A percentile compares a stretch with the other conserved stretches of the same genome.
These are phyloP conservation scores for Poeciliopsis presidionis DNA, from an alignment of 2,797 vertebrate genomes.

Conservation along the genomic window DNA sequence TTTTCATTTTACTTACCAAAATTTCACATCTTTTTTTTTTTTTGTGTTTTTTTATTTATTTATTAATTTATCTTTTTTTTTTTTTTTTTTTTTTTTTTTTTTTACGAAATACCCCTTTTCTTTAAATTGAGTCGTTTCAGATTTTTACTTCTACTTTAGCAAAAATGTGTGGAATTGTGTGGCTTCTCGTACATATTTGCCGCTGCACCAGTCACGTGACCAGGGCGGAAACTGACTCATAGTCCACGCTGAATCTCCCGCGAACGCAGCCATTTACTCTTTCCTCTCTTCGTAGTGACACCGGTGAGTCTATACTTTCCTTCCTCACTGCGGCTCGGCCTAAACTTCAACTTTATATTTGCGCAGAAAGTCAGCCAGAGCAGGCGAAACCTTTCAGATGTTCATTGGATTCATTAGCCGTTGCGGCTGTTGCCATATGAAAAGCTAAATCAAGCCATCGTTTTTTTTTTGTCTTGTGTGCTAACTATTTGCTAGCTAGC, in stretches of 20 bases:
- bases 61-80: too few species aligned
- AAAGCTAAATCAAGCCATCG: conserved; percentile 21
- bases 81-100: too few species aligned
- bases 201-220: conserved; percentile 77
- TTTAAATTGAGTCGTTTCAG: not conserved
- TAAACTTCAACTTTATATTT: conserved; percentile 13
- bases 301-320: conserved; percentile 68
- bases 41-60: too few species aligned
- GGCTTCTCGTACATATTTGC: conserved; percentile 37
- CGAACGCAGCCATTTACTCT: conserved; percentile 85
- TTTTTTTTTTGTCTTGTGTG: conserved; percentile 26
- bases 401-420: rapidly evolving
- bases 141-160: not conserved
- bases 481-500: conserved; percentile 52
- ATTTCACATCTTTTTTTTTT: too few species aligned
- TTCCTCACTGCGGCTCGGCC: conserved; percentile 1
- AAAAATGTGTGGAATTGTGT: not conserved
- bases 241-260: conserved; percentile 81
- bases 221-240: conserved; percentile 83
- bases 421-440: not conserved
- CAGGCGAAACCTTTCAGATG: not conserved
- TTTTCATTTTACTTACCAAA: too few species aligned
- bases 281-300: conserved; percentile 70
- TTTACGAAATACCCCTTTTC: not conserved
- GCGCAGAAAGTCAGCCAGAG: not conserved